A percentile compares a stretch with the other conserved stretches of the same genome.
phyloP scores from a whole-genome alignment of 2,797 vertebrate species.

The Hafferia zeledoni region DNA sequence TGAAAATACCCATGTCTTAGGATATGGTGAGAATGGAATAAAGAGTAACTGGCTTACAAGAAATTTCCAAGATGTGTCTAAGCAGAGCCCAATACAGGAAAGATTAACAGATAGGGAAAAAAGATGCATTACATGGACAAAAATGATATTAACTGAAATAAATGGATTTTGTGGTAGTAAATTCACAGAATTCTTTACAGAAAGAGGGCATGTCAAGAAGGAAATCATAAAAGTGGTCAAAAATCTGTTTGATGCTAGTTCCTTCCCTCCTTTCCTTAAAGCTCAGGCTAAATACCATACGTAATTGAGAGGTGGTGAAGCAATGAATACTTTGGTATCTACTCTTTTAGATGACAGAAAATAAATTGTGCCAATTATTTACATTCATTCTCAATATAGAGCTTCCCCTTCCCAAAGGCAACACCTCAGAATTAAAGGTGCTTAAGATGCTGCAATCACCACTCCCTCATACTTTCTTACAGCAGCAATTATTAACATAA shows the following conservation, averaged over 20 bases:
- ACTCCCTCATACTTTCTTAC: neutral
- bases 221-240: neutral
- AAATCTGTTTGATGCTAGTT: neutral
- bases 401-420: neutral
- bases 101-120: neutral
- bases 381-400: neutral
- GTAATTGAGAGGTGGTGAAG: neutral
- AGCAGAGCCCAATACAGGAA: neutral
- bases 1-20: neutral
- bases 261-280: neutral
- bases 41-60: neutral
- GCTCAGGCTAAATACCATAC: neutral
- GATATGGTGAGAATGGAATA: neutral
- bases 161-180: neutral
- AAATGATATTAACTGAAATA: neutral
- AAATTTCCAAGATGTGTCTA: neutral
- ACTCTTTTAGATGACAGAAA: neutral
- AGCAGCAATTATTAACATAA: neutral
- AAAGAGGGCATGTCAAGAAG: neutral
- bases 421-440: neutral
- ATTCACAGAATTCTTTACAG: neutral
- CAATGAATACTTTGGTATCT: neutral
- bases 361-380: neutral
- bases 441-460: neutral
- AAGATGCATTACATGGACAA: neutral